Evolutionary conservation across 2,113 vertebrate genomes (phyloP), one percentile per base, ranked within the genome.

Genomic region (Vulpes lagopus): DNA sequence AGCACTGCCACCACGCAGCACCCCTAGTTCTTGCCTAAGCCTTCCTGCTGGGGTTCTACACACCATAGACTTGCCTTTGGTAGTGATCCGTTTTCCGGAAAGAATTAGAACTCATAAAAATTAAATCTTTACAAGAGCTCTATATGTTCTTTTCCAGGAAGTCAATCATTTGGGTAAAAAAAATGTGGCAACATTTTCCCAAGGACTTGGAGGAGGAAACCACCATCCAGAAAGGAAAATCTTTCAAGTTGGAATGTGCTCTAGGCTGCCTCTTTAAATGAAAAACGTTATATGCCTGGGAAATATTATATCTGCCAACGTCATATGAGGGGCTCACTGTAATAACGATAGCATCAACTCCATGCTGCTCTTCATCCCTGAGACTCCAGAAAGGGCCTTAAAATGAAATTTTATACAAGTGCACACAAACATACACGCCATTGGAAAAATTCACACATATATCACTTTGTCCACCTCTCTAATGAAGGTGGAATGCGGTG

Each of bases 341-440:
- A 49, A 97, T 94, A 97, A 97, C 92, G 96, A 94, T 95, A 98
- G 98, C 94, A 15, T 98, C 96, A 91, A 92, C 89, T 91, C 94
- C 84, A 64, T 16, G 76, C 91, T 79, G 89, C 53, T 97, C 76
- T 97, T 96, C 86, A 92, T 95, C 95, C 89, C 81, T 17, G n/a
- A 85, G 79, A 85, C 96, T 95, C 89, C 96, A 94, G 53, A 15
- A 94, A 93, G 62, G 62, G 93, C 82, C 89, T 96, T 89, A 83
- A 85, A 94, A 94, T 88, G 94, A 98, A 97, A 98, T 82, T 97
- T 98, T 98, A 98, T 92, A 98, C 98, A 98, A 98, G 92, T 80
- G 97, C 86, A 83, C 96, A 97, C 38, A 96, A 16, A 93, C 92
- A 87, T 94, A 83, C 83, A 96, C 64, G 59, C 38, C 53, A 67